Base-by-base conservation (phyloP, 2,113 vertebrate species). In the Pituophis catenifer region DNA sequence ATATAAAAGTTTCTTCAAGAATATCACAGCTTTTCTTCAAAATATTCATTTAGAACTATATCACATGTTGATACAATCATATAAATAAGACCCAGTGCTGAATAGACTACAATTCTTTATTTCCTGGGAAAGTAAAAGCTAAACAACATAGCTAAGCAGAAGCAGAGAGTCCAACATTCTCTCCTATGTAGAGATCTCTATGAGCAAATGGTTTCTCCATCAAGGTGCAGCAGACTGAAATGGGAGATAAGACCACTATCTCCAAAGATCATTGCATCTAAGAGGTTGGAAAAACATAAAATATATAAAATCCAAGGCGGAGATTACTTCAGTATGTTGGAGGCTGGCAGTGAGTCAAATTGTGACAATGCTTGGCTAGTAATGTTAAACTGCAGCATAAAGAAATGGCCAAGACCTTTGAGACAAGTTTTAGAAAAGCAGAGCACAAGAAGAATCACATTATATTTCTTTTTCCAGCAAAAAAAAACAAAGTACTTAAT, bases 311-410 rank as follows among this genome's bases (percentile, higher is more conserved):
- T 75, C 88, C 38, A 88, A 48, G 15, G 91, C 12, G 59, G 92
- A 17, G 93, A 26, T 52, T 29, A 26, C 50, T 55, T 91, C 92
- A 55, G 89, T n/a, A 24, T 88, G 90, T 88, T 88, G 91, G 54
- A 95, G 89, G 89, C n/a, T 62, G 57, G 7, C 48, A 65, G 8
- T 1, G 50, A 58, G 26, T 94, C 86, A 24, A 91, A 96, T 52
- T 50, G 57, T 90, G 88, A 93, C 33, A 91, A 70, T 85, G 26
- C 86, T 85, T 48, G 52, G 89, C 52, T 89, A 93, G 48, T 53
- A 94, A 93, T 91, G 44, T 58, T 94, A 93, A 94, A 95, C 33
- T 94, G 70, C 90, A 94, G 90, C 86, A 44, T 81, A 94, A 48
- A 48, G 86, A 54, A 88, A 86, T 48, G n/a, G 48, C 26, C 48